These are phyloP conservation scores for Phymatocera aterrima DNA, from an alignment of 2,888 invertebrate species.

Conservation along the genomic window DNA sequence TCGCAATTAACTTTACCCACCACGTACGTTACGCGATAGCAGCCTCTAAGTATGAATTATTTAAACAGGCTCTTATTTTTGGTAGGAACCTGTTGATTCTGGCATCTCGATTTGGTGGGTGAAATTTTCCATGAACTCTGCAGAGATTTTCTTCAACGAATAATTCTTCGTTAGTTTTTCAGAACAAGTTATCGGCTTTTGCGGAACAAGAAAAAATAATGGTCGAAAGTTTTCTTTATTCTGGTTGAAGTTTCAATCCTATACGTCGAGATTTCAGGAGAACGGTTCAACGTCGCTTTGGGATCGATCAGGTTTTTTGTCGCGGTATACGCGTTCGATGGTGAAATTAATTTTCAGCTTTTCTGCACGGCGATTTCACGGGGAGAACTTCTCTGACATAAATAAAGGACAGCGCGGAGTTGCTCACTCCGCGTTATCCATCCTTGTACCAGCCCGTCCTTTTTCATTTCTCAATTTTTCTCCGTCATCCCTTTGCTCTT, in stretches of 20 bases:
- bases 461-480: conserved; percentile 39
- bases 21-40: no score
- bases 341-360: conserved; percentile 23
- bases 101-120: background rate
- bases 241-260: background rate
- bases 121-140: background rate
- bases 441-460: conserved; percentile 6
- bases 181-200: background rate
- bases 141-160: background rate
- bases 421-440: background rate
- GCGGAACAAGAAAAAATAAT: background rate
- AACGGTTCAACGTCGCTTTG: background rate
- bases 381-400: conserved; percentile 18
- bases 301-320: background rate
- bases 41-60: conserved; percentile 9
- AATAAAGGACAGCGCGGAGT: conserved; percentile 32
- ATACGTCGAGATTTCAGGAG: background rate
- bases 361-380: conserved; percentile 2
- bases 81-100: conserved; percentile 22
- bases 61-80: conserved; percentile 17
- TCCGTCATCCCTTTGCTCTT: conserved; percentile 36
- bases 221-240: background rate
- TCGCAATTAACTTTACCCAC: background rate
- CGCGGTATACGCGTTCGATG: background rate
- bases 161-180: background rate